Evolutionary conservation across 2,113 vertebrate species (phyloP), one percentile per base, ranked within the genome.

Genomic region (Hassar affinis): DNA sequence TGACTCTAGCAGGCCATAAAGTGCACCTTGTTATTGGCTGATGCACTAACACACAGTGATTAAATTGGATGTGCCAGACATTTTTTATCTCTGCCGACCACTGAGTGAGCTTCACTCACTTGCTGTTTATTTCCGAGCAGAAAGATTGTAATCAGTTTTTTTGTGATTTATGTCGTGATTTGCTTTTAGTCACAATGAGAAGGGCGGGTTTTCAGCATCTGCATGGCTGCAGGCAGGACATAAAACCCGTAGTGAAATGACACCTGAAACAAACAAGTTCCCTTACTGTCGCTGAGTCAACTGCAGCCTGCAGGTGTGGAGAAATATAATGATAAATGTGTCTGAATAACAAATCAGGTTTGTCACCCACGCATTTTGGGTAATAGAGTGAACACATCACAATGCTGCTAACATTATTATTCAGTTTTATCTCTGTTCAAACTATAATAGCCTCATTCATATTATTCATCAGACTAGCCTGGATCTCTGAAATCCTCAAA

Each of bases 311-410:
- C 83, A 86, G 87, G 77, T 86, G 56, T 66, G 49, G 80, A 71
- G 86, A 83, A 85, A 85, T 79, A 79, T 71, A 61, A 79, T 82
- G 87, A 88, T 79, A 78, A 77, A 86, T 68, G 75, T 42, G 18
- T 54, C 49, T 33, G 38, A 78, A 57, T 35, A 78, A 69, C 35
- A 78, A 77, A 82, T 74, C 81, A 62, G 75, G 62, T 42, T 69
- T 78, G 57, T 8, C 17, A 35, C 62, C 49, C 20, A 22, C 52
- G 64, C 17, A 25, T 38, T 76, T 42, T 56, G 57, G 20, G 2
- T 52, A 76, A 52, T 33, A 33, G 61, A 33, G 75, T 59, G 49
- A 78, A 78, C 62, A 78, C 49, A 83, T 78, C 30, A 64, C 71
- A 22, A 38, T 52, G 71, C 42, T 62, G 12, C 17, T 59, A 76